These are phyloP conservation scores for Ceraclea dissimilis DNA, from an alignment of 2,888 invertebrate genomes.

Conservation along the genomic window DNA sequence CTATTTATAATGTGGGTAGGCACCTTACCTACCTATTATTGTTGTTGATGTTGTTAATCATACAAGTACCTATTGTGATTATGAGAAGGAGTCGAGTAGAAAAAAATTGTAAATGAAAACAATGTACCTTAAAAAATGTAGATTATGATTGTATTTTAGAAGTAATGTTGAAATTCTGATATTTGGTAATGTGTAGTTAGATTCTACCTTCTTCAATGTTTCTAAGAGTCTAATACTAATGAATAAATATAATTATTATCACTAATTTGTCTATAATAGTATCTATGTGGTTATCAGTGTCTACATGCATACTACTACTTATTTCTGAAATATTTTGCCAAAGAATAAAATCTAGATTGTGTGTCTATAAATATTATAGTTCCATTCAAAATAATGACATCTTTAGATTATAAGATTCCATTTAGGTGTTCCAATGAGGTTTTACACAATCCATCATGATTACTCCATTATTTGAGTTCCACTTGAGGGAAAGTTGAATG, in stretches of 20 bases:
- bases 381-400: neutral
- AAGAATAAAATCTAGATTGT: slow-evolving; percentile 1
- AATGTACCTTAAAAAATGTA: slow-evolving; percentile 2
- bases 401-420: neutral
- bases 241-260: too few species aligned
- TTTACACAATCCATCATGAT: neutral
- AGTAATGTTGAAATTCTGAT: slow-evolving; percentile 1
- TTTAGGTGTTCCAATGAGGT: neutral
- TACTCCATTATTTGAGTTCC: neutral
- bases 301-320: neutral
- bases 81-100: neutral
- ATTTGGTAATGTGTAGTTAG: neutral
- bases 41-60: too few species aligned
- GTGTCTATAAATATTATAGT: neutral
- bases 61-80: too few species aligned
- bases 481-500: too few species aligned
- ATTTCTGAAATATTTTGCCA: slow-evolving; percentile 3
- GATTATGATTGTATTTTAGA: neutral
- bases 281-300: slow-evolving; percentile 1
- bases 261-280: too few species aligned
- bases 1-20: too few species aligned
- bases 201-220: neutral
- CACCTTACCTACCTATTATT: too few species aligned
- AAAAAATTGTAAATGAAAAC: slow-evolving; percentile 1
- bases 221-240: neutral